These are phyloP conservation scores for Gopherus flavomarginatus DNA, from an alignment of 2,113 vertebrate genomes.

Conservation along the genomic window DNA sequence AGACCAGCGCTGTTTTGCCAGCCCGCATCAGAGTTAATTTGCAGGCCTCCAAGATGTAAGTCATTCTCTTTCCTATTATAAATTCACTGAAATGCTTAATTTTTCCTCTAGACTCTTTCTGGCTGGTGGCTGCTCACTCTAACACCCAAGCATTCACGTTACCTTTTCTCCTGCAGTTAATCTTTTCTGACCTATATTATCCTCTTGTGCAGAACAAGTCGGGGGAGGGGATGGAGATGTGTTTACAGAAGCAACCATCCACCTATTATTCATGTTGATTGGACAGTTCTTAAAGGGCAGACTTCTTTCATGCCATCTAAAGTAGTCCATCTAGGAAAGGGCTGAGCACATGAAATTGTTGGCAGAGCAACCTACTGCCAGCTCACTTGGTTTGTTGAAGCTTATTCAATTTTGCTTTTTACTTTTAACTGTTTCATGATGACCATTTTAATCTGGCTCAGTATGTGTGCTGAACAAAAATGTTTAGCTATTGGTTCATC, in stretches of 20 bases:
- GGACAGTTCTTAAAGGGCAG: background rate
- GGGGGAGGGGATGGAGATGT: background rate
- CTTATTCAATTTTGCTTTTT: conserved; percentile 2
- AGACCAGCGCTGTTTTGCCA: conserved; percentile 24
- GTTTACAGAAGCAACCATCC: conserved; percentile 18
- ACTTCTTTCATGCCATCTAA: background rate
- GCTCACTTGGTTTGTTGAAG: conserved; percentile 7
- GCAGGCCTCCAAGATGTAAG: conserved; percentile 53
- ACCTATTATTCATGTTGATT: background rate
- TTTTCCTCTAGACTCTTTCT: conserved; percentile 65
- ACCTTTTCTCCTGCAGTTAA: background rate
- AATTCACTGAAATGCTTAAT: conserved; percentile 52
- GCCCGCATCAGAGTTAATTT: conserved; percentile 54
- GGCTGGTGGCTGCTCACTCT: conserved; percentile 28
- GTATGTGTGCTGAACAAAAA: conserved; percentile 15
- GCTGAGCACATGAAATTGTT: background rate
- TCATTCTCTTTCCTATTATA: conserved; percentile 35
- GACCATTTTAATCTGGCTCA: conserved; percentile 19
- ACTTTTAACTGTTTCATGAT: conserved; percentile 31
- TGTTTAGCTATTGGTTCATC: background rate
- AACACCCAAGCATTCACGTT: conserved; percentile 24
- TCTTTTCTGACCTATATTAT: background rate
- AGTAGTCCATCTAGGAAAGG: background rate
- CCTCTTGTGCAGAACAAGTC: background rate
- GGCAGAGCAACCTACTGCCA: background rate